Percentiles rank a stretch among this genome's conserved stretches.
These are phyloP conservation scores for Eublepharis macularius DNA, from an alignment of 2,113 vertebrate genomes.

Conservation along the genomic window DNA sequence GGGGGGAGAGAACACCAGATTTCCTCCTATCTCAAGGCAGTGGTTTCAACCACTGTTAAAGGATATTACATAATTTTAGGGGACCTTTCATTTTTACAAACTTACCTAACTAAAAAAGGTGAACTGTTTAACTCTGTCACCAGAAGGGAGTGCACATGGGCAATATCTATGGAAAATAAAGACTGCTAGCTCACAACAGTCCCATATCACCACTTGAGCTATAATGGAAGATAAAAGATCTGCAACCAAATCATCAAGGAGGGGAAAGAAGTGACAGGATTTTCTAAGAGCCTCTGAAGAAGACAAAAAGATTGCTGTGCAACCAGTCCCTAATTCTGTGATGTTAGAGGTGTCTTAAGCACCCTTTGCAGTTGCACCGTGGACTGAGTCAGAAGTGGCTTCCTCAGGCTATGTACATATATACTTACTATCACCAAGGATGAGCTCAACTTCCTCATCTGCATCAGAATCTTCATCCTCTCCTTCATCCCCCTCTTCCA, in stretches of 20 bases:
- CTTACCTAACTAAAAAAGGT: neutral
- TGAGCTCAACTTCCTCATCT: constrained; percentile 88
- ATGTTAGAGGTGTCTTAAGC: neutral
- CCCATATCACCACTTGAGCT: neutral
- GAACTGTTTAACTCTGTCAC: neutral
- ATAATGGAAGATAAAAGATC: neutral
- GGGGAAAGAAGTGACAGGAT: neutral
- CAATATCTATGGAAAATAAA: neutral
- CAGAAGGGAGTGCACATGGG: neutral
- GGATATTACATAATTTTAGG: neutral
- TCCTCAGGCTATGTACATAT: neutral
- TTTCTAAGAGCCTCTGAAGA: neutral
- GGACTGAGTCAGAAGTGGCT: neutral
- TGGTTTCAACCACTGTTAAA: neutral
- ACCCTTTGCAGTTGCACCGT: neutral
- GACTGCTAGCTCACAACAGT: neutral
- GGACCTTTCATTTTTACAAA: neutral
- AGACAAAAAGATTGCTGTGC: neutral
- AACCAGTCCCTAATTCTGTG: neutral
- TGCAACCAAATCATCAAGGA: neutral
- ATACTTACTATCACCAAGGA: constrained; percentile 93
- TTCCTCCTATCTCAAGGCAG: neutral
- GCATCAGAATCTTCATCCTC: constrained; percentile 91
- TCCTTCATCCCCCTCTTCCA: constrained; percentile 88
- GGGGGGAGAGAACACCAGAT: neutral